phyloP scores from a whole-genome alignment of 1,140 invertebrate genomes.

The Drosophila setifemur region DNA sequence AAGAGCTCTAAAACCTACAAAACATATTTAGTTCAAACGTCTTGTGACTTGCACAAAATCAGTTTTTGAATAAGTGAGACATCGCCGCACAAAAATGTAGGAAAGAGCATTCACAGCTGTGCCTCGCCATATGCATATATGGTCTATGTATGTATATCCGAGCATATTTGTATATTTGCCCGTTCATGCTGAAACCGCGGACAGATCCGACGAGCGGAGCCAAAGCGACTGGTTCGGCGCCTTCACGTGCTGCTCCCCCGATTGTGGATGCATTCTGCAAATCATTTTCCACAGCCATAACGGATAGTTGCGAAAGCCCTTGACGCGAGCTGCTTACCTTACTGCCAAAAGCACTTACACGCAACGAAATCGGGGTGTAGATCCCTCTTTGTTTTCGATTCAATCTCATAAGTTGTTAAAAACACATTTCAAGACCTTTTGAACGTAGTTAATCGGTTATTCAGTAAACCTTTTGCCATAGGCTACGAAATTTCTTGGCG shows the following conservation, averaged over 20 bases:
- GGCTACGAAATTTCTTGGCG: too few relatives aligned
- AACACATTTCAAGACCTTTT: too few relatives aligned
- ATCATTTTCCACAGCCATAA: constrained; percentile 63
- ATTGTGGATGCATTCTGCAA: constrained; percentile 66
- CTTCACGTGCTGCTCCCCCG: constrained; percentile 28
- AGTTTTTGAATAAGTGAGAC: constrained; percentile 59
- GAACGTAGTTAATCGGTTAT: too few relatives aligned
- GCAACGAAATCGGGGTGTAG: neutral
- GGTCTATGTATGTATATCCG: neutral
- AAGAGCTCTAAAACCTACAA: constrained; percentile 43
- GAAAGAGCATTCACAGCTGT: constrained; percentile 11
- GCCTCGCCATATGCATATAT: neutral
- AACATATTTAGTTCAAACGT: constrained; percentile 67
- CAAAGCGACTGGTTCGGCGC: constrained; percentile 45
- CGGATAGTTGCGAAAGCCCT: constrained; percentile 64
- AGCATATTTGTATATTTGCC: constrained; percentile 14
- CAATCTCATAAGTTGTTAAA: too few relatives aligned
- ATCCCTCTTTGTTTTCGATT: too few relatives aligned
- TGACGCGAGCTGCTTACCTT: constrained; percentile 37
- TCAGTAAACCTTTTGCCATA: too few relatives aligned
- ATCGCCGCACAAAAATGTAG: constrained; percentile 12
- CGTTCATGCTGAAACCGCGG: constrained; percentile 16
- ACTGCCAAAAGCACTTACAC: constrained; percentile 38
- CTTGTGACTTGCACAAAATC: constrained; percentile 64
- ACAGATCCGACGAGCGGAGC: constrained; percentile 27